A percentile compares a stretch with the other conserved stretches of the same genome.
Conservation (phyloP, 2,113 vertebrate genomes). For the Urocolius indicus region DNA sequence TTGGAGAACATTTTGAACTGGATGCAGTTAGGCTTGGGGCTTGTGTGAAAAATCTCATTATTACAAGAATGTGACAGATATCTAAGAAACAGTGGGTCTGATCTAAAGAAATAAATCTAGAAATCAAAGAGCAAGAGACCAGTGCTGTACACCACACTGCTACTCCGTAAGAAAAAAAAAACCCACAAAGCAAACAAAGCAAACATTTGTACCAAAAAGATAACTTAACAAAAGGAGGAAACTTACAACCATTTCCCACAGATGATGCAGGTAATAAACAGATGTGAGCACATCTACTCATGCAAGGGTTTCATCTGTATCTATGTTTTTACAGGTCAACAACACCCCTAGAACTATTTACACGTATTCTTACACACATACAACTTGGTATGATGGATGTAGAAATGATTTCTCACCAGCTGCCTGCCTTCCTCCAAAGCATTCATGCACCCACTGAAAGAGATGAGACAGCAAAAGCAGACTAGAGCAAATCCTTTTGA, state of each 20-base stretch:
- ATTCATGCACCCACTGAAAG: background rate
- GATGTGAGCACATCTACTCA: too few species aligned
- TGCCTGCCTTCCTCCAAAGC: background rate
- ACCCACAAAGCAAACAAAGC: background rate
- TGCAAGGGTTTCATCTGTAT: background rate
- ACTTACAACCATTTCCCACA: background rate
- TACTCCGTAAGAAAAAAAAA: background rate
- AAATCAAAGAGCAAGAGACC: background rate
- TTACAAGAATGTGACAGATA: background rate
- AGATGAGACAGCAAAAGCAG: background rate
- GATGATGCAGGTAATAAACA: background rate
- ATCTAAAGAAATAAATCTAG: background rate
- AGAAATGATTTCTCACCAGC: background rate
- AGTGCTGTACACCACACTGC: background rate
- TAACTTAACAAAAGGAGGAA: background rate
- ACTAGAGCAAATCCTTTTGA: background rate
- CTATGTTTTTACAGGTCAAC: background rate
- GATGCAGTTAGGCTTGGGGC: fast-evolving
- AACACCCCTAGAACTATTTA: fast-evolving
- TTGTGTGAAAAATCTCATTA: background rate
- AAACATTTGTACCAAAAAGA: background rate
- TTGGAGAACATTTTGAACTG: background rate
- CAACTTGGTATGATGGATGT: fast-evolving
- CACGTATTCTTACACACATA: fast-evolving
- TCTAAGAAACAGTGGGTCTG: background rate